Base-by-base conservation (phyloP, 2,888 invertebrate genomes). In the Tetheella fluctuosa region DNA sequence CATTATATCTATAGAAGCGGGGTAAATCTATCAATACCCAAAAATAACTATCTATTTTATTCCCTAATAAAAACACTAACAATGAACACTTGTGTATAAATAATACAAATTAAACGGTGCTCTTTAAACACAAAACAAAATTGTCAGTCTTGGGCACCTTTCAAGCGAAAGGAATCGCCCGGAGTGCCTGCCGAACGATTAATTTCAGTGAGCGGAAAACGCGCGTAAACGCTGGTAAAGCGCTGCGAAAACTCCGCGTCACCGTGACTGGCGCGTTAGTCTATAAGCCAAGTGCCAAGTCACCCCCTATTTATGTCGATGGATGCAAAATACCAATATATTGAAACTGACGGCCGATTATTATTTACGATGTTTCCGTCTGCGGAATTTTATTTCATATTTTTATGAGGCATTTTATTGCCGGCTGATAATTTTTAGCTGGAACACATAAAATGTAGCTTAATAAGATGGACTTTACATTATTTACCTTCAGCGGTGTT, bases 101-200 rank as follows among this genome's bases (percentile, higher is more conserved):
- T 80, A 81, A 86, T 84, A 84, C 76, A 81, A 82, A 81, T 80
- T 80, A 81, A 81, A 79, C 71, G 74, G 69, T 74, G 77, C 79
- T 81, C 83, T 77, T 82, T 83, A 78, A 85, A 78, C 80, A 77
- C 81, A 82, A 78, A 86, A 86, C 83, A 84, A 80, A 81, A 83
- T 84, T 79, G 82, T 77, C 71, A 72, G 75, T 69, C 67, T 72
- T 69, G 69, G 75, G 77, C 71, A 73, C 76, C 75, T 74, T 77
- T 79, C 69, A 65, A 68, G 65, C 65, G 67, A 59, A 69, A 70
- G 68, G 73, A 73, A 74, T 71, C 64, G n/a, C n/a, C 39, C n/a
- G 72, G 66, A 55, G 20, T 65, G 68, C 68, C 69, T 81, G 81
- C 10, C 48, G 80, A 78, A 80, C 87, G 85, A 89, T 89, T 90